Conservation (phyloP, 2,113 vertebrate species). For the Ranitomeya variabilis region DNA sequence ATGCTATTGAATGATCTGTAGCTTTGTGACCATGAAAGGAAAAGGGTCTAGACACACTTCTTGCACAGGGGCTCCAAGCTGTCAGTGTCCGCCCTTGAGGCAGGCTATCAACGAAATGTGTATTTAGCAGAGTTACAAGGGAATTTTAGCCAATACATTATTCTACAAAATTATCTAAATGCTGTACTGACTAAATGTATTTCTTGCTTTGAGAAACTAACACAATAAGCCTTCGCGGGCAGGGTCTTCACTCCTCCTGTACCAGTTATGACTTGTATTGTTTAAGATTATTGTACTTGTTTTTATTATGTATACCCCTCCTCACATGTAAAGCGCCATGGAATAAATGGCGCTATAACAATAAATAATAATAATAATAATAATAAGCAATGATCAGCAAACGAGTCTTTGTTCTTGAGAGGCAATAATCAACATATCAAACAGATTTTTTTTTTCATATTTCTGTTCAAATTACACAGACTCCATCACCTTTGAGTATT, state of each 20-base stretch:
- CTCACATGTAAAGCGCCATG: no score
- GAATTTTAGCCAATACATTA: conserved; percentile 19
- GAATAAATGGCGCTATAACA: no score
- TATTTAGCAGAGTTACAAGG: conserved; percentile 26
- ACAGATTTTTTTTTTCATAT: conserved; percentile 1
- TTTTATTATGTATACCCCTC: no score
- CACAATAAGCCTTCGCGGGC: conserved; percentile 50
- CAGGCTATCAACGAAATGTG: not conserved
- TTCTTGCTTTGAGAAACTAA: conserved; percentile 37
- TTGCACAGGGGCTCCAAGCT: no score
- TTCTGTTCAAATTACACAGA: conserved; percentile 6
- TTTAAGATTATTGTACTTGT: no score
- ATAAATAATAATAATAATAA: no score
- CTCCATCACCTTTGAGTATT: conserved; percentile 19
- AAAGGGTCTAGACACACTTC: no score
- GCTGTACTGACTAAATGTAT: conserved; percentile 34
- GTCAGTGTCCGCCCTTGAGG: no score
- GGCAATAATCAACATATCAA: conserved; percentile 48
- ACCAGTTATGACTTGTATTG: no score
- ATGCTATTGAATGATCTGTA: no score
- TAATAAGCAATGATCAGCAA: conserved; percentile 40
- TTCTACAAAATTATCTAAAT: conserved; percentile 44
- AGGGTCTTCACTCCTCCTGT: no score
- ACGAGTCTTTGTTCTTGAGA: conserved; percentile 37
- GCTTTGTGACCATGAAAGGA: no score